Percentiles rank a stretch among this genome's conserved stretches.
Conservation (phyloP, 1,140 invertebrate genomes). For the Ptiloglossa arizonensis region DNA sequence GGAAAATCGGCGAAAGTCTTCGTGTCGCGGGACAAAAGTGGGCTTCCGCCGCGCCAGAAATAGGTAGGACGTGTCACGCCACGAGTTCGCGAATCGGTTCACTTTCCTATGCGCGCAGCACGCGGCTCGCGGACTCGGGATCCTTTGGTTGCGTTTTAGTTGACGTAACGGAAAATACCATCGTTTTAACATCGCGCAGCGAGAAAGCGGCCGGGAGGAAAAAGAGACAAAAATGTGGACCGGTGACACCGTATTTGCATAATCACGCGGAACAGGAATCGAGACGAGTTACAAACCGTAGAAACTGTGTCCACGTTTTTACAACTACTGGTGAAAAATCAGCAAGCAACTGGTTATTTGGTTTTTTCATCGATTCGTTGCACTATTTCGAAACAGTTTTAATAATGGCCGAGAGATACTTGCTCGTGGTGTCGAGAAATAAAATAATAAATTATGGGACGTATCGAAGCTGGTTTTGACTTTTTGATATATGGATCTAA, state of each 20-base stretch:
- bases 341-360: too few relatives aligned
- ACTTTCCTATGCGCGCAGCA: conserved; percentile 65
- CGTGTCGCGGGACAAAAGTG: conserved; percentile 58
- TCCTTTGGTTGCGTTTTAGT: conserved; percentile 29
- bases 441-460: too few relatives aligned
- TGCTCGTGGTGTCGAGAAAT: too few relatives aligned
- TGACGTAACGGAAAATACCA: conserved; percentile 50
- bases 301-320: background rate
- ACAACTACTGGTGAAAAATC: too few relatives aligned
- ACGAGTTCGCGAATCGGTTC: conserved; percentile 59
- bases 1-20: conserved; percentile 76
- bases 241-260: conserved; percentile 27
- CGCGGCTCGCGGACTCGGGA: conserved; percentile 5
- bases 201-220: conserved; percentile 9
- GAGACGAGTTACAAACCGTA: background rate
- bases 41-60: conserved; percentile 59
- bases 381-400: too few relatives aligned
- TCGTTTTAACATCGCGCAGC: background rate
- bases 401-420: too few relatives aligned
- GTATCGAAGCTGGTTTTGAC: too few relatives aligned
- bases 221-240: conserved; percentile 14
- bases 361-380: too few relatives aligned
- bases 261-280: background rate
- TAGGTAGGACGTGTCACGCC: conserved; percentile 42
- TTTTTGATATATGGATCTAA: too few relatives aligned